These are phyloP conservation scores for Drosophila seclusa DNA, from an alignment of 2,888 invertebrate genomes.

Conservation along the genomic window DNA sequence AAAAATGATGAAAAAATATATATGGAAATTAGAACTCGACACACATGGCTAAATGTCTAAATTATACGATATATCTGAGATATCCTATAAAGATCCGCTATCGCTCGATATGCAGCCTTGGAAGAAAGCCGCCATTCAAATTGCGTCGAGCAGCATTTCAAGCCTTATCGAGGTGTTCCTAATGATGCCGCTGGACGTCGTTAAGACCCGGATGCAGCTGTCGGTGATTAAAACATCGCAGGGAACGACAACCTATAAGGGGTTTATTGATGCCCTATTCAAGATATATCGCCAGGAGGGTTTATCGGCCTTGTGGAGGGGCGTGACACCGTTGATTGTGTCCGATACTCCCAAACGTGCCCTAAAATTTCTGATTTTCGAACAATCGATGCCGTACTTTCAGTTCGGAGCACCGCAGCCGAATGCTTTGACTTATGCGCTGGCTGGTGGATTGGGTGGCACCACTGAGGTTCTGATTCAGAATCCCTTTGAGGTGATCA, in stretches of 20 bases:
- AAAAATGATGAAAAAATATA: not conserved
- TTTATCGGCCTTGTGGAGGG: conserved; percentile 38
- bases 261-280: conserved; percentile 34
- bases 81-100: not conserved
- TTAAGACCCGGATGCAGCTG: conserved; percentile 61
- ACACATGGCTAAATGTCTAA: conserved; percentile 22
- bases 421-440: conserved; percentile 8
- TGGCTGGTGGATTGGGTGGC: conserved; percentile 44
- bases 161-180: conserved; percentile 45
- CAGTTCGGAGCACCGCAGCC: conserved; percentile 19
- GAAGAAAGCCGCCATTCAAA: conserved; percentile 6
- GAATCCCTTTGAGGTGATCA: conserved; percentile 62
- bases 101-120: not conserved
- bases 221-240: not conserved
- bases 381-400: conserved; percentile 20
- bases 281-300: conserved; percentile 52
- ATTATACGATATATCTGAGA: not conserved
- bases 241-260: conserved; percentile 15
- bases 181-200: conserved; percentile 56
- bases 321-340: conserved; percentile 41
- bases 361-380: conserved; percentile 50
- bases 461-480: conserved; percentile 24
- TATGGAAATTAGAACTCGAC: not conserved
- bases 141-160: conserved; percentile 24
- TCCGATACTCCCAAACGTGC: conserved; percentile 50